Base-by-base conservation (phyloP, 2,888 invertebrate genomes). In the Macropis europaea region DNA sequence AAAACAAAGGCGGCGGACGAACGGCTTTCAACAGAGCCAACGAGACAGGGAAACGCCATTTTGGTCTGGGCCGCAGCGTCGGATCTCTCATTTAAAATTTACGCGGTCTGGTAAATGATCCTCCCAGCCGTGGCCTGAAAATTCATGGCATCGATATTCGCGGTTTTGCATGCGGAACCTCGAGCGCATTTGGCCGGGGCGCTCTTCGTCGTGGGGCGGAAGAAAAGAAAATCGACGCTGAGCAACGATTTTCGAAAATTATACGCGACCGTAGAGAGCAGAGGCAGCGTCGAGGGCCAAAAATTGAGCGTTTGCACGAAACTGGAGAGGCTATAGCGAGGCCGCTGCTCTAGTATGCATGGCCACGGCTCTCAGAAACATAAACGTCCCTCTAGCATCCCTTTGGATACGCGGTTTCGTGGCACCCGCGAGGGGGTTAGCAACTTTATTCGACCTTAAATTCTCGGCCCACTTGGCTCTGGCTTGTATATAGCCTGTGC, bases 361-460 rank as follows among this genome's bases (percentile, higher is more conserved):
- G 73, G 64, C 59, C 40, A 15, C 50, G 53, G 71, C 7, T 57
- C 60, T 43, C 36, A 73, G 62, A 74, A 76, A 67, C 57, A 68
- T 40, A 40, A 42, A 15, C 38, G 38, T 6, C 53, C 38, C n/a
- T 63, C 57, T 60, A 36, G 66, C 60, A 64, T 60, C 63, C 67
- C 64, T 80, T 72, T 68, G 59, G 52, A 69, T 48, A 62, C 68
- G 40, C 50, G 63, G 42, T 28, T 53, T 52, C 40, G 50, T 19
- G 38, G 43, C 52, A 43, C n/a, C n/a, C n/a, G n/a, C n/a, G 34
- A 43, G 43, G 53, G 70, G 73, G 68, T 67, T 75, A 73, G 73
- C 73, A 79, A 84, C 82, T 87, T 87, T 84, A 84, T 86, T 82
- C 80, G 79, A 69, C 79, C 84, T 85, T 86, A 87, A 86, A 84